These are phyloP conservation scores for Thymelicus acteon DNA, from an alignment of 2,888 invertebrate species.

Conservation along the genomic window DNA sequence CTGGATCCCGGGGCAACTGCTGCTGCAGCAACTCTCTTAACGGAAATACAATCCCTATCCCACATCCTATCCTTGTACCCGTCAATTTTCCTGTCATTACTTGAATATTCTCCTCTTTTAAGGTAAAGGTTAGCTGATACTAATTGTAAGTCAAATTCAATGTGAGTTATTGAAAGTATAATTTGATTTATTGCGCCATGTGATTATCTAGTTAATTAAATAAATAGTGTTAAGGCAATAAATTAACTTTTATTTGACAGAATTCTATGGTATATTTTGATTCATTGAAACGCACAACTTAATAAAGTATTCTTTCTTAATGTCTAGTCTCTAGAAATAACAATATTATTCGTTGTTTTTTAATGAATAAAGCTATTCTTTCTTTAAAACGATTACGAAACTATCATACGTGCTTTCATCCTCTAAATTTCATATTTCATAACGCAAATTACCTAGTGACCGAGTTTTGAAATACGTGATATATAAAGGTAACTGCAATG, in stretches of 20 bases:
- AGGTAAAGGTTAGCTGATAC: neutral
- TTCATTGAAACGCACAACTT: too few relatives aligned
- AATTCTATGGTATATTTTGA: too few relatives aligned
- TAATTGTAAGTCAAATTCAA: neutral
- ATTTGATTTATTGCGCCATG: neutral
- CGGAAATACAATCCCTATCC: conserved; percentile 53
- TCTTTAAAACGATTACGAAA: conserved; percentile 31
- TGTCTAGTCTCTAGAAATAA: too few relatives aligned
- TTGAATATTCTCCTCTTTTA: conserved; percentile 17
- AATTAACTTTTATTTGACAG: too few relatives aligned
- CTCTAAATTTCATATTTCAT: conserved; percentile 51
- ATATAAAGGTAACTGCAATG: conserved; percentile 61
- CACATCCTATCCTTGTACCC: conserved; percentile 60
- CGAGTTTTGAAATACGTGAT: conserved; percentile 66
- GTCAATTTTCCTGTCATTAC: conserved; percentile 50
- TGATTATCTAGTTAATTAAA: too few relatives aligned
- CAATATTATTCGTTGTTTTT: too few relatives aligned
- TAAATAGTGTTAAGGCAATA: too few relatives aligned
- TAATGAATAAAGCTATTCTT: neutral
- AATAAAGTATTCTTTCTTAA: too few relatives aligned
- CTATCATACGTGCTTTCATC: conserved; percentile 58
- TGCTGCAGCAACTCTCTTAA: conserved; percentile 40
- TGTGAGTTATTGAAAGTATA: neutral
- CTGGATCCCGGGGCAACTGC: conserved; percentile 42
- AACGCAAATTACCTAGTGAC: conserved; percentile 55